Base-by-base conservation (phyloP, 2,113 vertebrate genomes). In the Hippocampus comes region DNA sequence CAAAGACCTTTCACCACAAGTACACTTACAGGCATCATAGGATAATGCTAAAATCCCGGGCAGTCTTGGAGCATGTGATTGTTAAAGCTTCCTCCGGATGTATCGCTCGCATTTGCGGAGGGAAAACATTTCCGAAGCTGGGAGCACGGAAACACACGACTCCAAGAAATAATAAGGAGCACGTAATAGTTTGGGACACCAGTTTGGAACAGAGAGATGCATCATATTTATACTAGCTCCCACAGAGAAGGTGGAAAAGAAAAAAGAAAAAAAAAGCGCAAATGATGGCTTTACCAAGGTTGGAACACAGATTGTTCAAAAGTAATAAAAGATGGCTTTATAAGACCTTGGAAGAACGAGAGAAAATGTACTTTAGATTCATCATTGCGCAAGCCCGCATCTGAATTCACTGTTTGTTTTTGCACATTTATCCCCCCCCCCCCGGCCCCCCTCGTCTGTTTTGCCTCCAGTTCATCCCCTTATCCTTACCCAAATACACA, bases 401-500 rank as follows among this genome's bases (percentile, higher is more conserved):
- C 76, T 34, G 48, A 78, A 81, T 81, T 82, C 20, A 69, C 20
- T 74, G 72, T 87, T 86, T 85, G 76, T 83, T 88, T 86, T 85
- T 67, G 66, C 79, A 76, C 76, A 75, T 82, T 78, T 60, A 68
- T 80, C 78, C 72, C 60, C 73, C 73, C 70, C n/a, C 42, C 75
- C 75, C 66, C 4, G 30, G 5, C 0, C 34, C 34, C 34, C 6
- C 5, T 38, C 5, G 34, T 84, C 66, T 82, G 64, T 73, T 87
- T 87, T 80, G 79, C 73, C 77, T 81, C 76, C 82, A 83, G 81
- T 34, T 18, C 74, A 80, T 79, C 84, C 82, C 80, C 77, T 86
- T 74, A 73, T 87, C 63, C 74, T 82, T 86, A 83, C 70, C 68
- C 77, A 88, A 87, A 88, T 86, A 87, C 75, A 85, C 84, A 84